A percentile compares a stretch with the other conserved stretches of the same genome.
These are phyloP conservation scores for Synanthedon formicaeformis DNA, from an alignment of 2,888 invertebrate genomes.

Conservation along the genomic window DNA sequence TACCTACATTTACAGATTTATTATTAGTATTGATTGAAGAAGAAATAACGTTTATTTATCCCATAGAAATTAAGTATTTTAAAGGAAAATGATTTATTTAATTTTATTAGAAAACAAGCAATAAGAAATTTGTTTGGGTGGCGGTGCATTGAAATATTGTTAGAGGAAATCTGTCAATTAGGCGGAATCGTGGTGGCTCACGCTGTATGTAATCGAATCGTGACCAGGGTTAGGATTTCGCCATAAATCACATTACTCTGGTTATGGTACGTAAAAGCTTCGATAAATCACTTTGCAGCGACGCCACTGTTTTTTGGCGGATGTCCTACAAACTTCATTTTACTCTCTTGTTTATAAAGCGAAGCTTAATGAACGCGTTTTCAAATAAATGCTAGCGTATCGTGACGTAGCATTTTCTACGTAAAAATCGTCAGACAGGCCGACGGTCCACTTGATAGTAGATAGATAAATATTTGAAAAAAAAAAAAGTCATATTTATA, in stretches of 20 bases:
- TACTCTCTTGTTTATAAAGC: neutral
- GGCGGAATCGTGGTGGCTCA: neutral
- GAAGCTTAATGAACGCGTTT: too few relatives aligned
- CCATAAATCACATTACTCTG: constrained; percentile 29
- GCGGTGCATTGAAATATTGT: neutral
- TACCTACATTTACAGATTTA: too few relatives aligned
- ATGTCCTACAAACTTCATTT: neutral
- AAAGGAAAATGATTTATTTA: too few relatives aligned
- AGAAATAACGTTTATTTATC: neutral
- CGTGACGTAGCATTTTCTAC: too few relatives aligned
- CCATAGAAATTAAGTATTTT: neutral
- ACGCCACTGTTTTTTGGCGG: constrained; percentile 1
- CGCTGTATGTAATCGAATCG: constrained; percentile 17
- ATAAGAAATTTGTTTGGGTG: neutral
- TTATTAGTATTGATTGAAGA: too few relatives aligned
- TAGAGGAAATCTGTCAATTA: neutral
- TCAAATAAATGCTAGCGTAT: too few relatives aligned
- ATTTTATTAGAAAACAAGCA: too few relatives aligned
- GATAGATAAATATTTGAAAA: too few relatives aligned
- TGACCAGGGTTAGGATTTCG: constrained; percentile 21
- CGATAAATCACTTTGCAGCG: constrained; percentile 21
- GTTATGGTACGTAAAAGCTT: constrained; percentile 16
- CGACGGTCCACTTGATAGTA: too few relatives aligned
- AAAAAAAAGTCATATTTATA: too few relatives aligned
- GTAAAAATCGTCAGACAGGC: too few relatives aligned